phyloP scores from a whole-genome alignment of 2,797 vertebrate species.

The Macrochelys suwanniensis region DNA sequence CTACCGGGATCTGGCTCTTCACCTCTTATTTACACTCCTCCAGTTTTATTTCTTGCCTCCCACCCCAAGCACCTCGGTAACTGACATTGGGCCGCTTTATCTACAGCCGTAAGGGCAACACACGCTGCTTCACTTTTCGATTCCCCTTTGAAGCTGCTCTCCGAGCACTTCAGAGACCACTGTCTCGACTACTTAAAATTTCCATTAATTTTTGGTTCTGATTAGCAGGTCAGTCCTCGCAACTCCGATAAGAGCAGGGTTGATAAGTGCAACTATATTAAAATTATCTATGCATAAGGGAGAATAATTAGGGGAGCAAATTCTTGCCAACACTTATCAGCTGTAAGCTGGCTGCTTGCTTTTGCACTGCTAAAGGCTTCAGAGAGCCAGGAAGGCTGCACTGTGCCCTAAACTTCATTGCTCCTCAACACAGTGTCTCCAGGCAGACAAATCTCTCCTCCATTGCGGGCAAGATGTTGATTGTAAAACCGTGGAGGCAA shows the following conservation, averaged over 20 bases:
- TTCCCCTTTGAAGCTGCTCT: slow-evolving; percentile 27
- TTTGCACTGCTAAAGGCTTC: slow-evolving; percentile 16
- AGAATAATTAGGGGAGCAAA: slow-evolving; percentile 44
- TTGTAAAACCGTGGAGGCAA: slow-evolving; percentile 41
- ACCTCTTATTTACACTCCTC: slow-evolving; percentile 27
- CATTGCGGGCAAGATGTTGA: background rate
- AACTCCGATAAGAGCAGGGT: slow-evolving; percentile 55
- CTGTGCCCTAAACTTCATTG: background rate
- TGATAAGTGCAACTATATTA: slow-evolving; percentile 65
- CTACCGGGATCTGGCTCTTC: slow-evolving; percentile 26
- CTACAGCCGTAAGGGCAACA: slow-evolving; percentile 60
- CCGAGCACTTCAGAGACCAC: slow-evolving; percentile 37
- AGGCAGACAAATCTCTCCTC: slow-evolving; percentile 23
- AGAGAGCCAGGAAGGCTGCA: background rate
- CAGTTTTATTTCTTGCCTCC: slow-evolving; percentile 35
- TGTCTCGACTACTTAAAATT: slow-evolving; percentile 47
- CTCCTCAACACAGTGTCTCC: background rate
- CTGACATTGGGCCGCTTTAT: slow-evolving; percentile 55
- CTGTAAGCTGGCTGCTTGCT: slow-evolving; percentile 5
- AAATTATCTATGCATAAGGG: slow-evolving; percentile 73
- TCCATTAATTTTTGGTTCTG: slow-evolving; percentile 68
- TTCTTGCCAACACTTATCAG: slow-evolving; percentile 65
- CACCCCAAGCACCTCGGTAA: background rate
- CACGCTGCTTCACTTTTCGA: background rate
- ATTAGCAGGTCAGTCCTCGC: slow-evolving; percentile 76